These are phyloP conservation scores for Linhomoeus sp. DNA, from an alignment of 2,888 invertebrate species.

Conservation along the genomic window DNA sequence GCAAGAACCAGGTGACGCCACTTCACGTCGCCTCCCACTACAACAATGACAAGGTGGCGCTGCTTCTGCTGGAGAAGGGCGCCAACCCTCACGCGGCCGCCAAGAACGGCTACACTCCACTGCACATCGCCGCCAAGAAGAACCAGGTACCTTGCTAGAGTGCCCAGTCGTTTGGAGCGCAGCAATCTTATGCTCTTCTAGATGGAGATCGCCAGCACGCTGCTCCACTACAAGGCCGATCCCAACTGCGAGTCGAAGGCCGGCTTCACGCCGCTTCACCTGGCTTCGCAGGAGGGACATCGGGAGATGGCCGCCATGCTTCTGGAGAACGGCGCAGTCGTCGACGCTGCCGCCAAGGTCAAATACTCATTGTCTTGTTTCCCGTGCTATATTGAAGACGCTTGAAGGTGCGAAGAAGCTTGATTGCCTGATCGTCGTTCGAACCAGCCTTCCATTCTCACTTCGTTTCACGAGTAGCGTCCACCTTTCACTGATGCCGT, in stretches of 20 bases:
- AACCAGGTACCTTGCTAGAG: conserved; percentile 59
- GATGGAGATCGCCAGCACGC: conserved; percentile 88
- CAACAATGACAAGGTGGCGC: conserved; percentile 61
- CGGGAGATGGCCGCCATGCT: conserved; percentile 84
- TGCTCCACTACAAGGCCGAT: conserved; percentile 71
- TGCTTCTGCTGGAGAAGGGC: conserved; percentile 74
- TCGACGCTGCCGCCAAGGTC: not conserved
- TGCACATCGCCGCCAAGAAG: conserved; percentile 91
- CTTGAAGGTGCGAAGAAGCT: no score
- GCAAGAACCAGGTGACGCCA: conserved; percentile 71
- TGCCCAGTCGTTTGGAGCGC: conserved; percentile 44
- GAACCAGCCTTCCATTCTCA: no score
- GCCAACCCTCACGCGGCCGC: conserved; percentile 88
- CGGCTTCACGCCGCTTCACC: conserved; percentile 83
- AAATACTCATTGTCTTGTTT: no score
- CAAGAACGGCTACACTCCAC: conserved; percentile 94
- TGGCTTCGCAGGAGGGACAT: conserved; percentile 70
- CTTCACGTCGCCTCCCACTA: conserved; percentile 95
- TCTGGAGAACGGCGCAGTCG: conserved; percentile 47
- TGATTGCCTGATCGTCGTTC: no score
- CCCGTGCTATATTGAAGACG: no score
- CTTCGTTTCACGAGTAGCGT: no score
- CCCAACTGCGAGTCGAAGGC: conserved; percentile 91
- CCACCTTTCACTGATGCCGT: no score
- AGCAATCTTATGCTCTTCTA: not conserved